Conservation (phyloP, 2,113 vertebrate species). For the Calyptomena viridis region DNA sequence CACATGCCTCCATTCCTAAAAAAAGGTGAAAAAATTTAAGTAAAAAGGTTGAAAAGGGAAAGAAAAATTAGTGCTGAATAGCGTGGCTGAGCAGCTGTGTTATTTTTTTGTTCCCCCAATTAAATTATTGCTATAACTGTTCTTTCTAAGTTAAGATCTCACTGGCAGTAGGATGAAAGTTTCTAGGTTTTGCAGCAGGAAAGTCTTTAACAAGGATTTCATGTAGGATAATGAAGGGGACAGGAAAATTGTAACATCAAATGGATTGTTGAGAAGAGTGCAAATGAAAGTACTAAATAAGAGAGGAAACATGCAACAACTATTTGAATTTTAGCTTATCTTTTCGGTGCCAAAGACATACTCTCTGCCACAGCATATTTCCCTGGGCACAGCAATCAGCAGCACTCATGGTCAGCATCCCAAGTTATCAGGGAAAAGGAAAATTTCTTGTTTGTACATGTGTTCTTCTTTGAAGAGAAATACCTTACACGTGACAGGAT, state of each 20-base stretch:
- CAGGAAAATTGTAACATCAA: not conserved
- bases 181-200: conserved; percentile 43
- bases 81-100: not conserved
- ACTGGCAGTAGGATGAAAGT: conserved; percentile 21
- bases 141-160: conserved; percentile 48
- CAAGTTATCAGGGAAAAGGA: not conserved
- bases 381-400: not conserved
- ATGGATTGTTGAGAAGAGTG: not conserved
- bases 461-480: not conserved
- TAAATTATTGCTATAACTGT: conserved; percentile 45
- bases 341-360: not conserved
- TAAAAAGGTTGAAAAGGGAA: not conserved
- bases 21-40: not conserved
- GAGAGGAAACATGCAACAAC: not conserved
- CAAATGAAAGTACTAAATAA: not conserved
- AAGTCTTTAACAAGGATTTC: conserved; percentile 40
- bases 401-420: not conserved
- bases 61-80: not conserved
- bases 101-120: conserved; percentile 12
- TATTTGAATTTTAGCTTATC: not conserved
- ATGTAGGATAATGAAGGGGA: conserved; percentile 6
- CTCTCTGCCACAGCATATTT: not conserved
- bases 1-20: not conserved
- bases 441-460: not conserved
- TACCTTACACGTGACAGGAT: not conserved